phyloP scores from a whole-genome alignment of 2,113 vertebrate species.

The Argyrosomus japonicus region DNA sequence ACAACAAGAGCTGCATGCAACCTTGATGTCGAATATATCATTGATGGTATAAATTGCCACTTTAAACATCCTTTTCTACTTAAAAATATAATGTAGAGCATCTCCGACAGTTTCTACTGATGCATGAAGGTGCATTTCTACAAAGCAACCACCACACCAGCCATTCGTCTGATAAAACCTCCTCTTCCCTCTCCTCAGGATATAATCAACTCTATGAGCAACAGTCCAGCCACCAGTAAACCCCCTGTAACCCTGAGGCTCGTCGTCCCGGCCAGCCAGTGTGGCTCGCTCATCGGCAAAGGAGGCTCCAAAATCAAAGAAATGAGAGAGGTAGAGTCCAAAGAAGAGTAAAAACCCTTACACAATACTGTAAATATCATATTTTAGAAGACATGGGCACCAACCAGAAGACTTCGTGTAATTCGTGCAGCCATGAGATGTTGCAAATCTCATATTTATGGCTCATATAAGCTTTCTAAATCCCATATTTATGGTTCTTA shows the following conservation, averaged over 20 bases:
- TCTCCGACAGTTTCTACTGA: not conserved
- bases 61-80: too few relatives aligned
- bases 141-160: not conserved
- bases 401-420: not conserved
- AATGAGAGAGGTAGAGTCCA: conserved; percentile 91
- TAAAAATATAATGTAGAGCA: too few relatives aligned
- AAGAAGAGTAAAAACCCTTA: not conserved
- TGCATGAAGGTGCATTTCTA: not conserved
- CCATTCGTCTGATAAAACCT: not conserved
- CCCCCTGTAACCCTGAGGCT: conserved; percentile 94
- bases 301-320: conserved; percentile 99
- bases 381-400: not conserved
- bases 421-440: not conserved
- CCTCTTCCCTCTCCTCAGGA: conserved; percentile 82
- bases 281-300: conserved; percentile 96
- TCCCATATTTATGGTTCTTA: not conserved
- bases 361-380: not conserved
- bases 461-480: conserved; percentile 8
- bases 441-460: conserved; percentile 1
- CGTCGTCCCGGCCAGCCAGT: conserved; percentile 96
- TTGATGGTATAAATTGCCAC: not conserved
- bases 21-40: not conserved
- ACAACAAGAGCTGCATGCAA: not conserved
- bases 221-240: conserved; percentile 97
- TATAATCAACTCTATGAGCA: conserved; percentile 99